Evolutionary conservation across 2,888 invertebrate species (phyloP), one percentile per base, ranked within the genome.

Genomic region (Chloroclystis v-ata): DNA sequence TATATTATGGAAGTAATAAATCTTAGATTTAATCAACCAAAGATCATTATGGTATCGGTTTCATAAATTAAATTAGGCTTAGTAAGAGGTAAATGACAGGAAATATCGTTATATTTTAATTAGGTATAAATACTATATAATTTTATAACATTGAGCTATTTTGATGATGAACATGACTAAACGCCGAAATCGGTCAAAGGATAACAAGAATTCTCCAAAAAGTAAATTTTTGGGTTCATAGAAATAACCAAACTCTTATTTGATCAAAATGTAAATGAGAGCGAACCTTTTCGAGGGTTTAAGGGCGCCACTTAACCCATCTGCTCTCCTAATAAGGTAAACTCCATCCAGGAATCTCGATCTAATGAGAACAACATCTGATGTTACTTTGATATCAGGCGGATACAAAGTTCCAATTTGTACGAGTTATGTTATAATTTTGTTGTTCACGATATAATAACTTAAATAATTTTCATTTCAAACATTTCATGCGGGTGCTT

Each of bases 221-320:
- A 33, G 14, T 33, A 7, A 20, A 33, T 16, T 11, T n/a, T 35
- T 35, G 2, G 14, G 16, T 20, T 20, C 12, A 20, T 12, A 24
- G 26, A 29, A 10, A 10, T 20, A 38, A 20, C 30, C 41, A 44
- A 54, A 45, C 48, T 32, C 39, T 32, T 49, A 49, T 37, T 46
- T 35, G 35, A 49, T 49, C 40, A 48, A 52, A 52, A 52, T 57
- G 53, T 49, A 55, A 55, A 57, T 53, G 52, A 53, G 48, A 50
- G 48, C 47, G 40, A 50, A 49, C 48, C 47, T 52, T 50, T 50
- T 44, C 20, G n/a, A 43, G 38, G 32, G 42, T 28, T 39, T 46
- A 44, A 42, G 32, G 33, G 46, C 14, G 29, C 40, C 30, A 46
- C 47, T 46, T 39, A 49, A 46, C 52, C 38, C 35, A 39, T 48